These are phyloP conservation scores for Prionailurus bengalensis DNA, from an alignment of 2,113 vertebrate species.

Conservation along the genomic window DNA sequence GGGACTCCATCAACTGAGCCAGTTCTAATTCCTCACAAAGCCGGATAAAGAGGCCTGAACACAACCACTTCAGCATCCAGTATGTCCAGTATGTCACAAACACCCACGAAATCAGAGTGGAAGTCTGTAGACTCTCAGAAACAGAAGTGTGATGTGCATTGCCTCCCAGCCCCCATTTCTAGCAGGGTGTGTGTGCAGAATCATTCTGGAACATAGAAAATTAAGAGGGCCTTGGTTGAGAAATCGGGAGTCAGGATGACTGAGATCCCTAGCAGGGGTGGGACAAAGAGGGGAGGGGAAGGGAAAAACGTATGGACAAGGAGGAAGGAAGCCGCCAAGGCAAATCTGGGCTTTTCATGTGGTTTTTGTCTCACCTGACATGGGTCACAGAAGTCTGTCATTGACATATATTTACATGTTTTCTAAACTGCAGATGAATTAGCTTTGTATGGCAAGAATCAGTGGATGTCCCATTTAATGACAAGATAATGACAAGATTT, in stretches of 20 bases:
- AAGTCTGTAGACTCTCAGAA: neutral
- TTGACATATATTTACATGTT: neutral
- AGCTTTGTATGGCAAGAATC: neutral
- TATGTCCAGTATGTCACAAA: neutral
- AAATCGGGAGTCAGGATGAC: neutral
- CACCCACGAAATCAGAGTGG: neutral
- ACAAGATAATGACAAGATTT: neutral
- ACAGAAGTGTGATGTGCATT: neutral
- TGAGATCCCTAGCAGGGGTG: neutral
- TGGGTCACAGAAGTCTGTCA: neutral
- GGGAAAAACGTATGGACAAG: neutral
- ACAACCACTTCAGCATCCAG: neutral
- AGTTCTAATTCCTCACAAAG: neutral
- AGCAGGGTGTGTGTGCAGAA: accelerated
- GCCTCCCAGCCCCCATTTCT: neutral
- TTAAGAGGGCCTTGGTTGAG: conserved; percentile 22
- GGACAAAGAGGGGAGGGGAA: neutral
- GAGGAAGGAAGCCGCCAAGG: neutral
- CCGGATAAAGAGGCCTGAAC: neutral
- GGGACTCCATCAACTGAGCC: neutral
- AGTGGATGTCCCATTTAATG: neutral
- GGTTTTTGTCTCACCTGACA: neutral
- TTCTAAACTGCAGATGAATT: conserved; percentile 8
- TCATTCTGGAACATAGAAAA: neutral
- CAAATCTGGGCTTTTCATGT: neutral